Percentiles rank a stretch among this genome's conserved stretches.
Evolutionary conservation across 2,888 invertebrate genomes (phyloP).

Genomic region (Eucera pruinosa): DNA sequence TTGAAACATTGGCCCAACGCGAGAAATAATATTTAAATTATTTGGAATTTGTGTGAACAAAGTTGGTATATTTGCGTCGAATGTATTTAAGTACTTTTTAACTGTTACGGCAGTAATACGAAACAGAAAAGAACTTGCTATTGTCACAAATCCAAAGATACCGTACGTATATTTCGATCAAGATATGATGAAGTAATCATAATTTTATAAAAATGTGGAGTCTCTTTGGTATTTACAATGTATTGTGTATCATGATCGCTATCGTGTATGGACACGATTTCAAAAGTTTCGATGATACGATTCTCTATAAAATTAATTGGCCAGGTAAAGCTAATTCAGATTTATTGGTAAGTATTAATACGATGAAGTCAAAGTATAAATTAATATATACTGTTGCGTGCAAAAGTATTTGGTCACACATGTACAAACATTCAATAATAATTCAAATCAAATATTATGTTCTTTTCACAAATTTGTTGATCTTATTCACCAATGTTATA

Average conservation of each 20-base stretch:
- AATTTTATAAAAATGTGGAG: slow-evolving; percentile 61
- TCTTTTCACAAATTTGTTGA: too few relatives aligned
- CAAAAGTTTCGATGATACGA: slow-evolving; percentile 92
- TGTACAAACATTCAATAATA: too few relatives aligned
- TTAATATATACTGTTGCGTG: too few relatives aligned
- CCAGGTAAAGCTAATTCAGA: slow-evolving; percentile 86
- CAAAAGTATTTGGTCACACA: too few relatives aligned
- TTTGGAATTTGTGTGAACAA: too few relatives aligned
- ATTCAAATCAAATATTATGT: too few relatives aligned
- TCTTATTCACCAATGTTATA: too few relatives aligned
- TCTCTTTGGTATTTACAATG: slow-evolving; percentile 38
- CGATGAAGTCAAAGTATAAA: neutral
- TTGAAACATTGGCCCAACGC: too few relatives aligned
- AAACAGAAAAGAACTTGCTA: slow-evolving; percentile 2
- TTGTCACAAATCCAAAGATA: slow-evolving; percentile 11
- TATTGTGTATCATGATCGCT: slow-evolving; percentile 51
- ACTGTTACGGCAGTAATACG: neutral
- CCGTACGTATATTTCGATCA: neutral
- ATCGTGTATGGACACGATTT: slow-evolving; percentile 86
- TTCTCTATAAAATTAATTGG: slow-evolving; percentile 93
- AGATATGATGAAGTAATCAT: slow-evolving; percentile 59
- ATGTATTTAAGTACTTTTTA: neutral
- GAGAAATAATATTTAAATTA: too few relatives aligned
- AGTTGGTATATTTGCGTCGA: neutral
- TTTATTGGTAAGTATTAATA: slow-evolving; percentile 81